These are phyloP conservation scores for Papilio glaucus DNA, from an alignment of 1,140 invertebrate genomes.

Conservation along the genomic window DNA sequence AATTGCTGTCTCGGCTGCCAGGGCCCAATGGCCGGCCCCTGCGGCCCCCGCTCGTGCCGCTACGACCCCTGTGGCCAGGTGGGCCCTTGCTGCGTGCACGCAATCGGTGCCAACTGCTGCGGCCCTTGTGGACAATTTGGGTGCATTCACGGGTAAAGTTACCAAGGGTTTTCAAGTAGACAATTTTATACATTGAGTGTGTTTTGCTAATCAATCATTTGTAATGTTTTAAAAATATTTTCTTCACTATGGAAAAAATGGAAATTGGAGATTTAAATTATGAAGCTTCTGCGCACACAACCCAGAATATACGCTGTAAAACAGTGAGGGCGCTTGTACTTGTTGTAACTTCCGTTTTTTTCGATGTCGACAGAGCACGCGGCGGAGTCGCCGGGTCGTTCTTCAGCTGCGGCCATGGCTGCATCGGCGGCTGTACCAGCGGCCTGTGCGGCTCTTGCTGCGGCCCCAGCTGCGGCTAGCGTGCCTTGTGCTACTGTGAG, in stretches of 20 bases:
- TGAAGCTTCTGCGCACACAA: no score
- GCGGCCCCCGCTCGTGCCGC: constrained; percentile 52
- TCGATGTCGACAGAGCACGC: constrained; percentile 52
- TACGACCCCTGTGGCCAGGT: constrained; percentile 47
- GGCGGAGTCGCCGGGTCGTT: constrained; percentile 69
- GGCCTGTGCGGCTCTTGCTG: constrained; percentile 68
- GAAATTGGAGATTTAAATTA: no score
- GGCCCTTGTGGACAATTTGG: constrained; percentile 59
- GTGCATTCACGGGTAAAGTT: constrained; percentile 64
- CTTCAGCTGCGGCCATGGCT: constrained; percentile 71
- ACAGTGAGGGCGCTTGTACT: no score
- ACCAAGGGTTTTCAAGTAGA: no score
- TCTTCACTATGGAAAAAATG: no score
- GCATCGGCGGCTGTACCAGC: constrained; percentile 69
- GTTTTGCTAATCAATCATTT: no score
- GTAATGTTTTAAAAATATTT: no score
- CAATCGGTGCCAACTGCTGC: constrained; percentile 53
- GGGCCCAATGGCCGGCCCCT: constrained; percentile 65
- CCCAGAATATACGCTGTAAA: no score
- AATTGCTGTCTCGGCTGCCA: constrained; percentile 73
- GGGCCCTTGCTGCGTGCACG: constrained; percentile 68
- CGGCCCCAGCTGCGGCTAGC: constrained; percentile 42
- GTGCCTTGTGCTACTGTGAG: not conserved
- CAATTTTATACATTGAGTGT: no score
- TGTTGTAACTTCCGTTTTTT: no score